phyloP scores from a whole-genome alignment of 2,888 invertebrate genomes.

The Erebia palarica region DNA sequence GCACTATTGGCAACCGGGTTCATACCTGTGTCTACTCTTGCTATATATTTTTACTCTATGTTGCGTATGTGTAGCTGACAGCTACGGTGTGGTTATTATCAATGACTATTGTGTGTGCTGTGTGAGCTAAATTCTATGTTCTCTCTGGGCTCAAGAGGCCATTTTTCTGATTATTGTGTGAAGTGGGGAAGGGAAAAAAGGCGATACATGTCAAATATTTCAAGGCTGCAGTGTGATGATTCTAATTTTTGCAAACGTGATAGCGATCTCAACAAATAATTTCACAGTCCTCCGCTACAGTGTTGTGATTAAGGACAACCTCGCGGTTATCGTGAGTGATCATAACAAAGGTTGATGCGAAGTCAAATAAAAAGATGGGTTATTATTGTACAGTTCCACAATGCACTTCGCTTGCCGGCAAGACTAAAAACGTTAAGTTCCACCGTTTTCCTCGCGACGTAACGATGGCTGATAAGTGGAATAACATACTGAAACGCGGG shows the following conservation, averaged over 20 bases:
- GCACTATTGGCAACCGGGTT: too few relatives aligned
- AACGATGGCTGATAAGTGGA: constrained; percentile 73
- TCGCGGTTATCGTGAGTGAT: constrained; percentile 45
- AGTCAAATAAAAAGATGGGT: constrained; percentile 62
- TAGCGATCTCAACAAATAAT: constrained; percentile 72
- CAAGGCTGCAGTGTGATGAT: constrained; percentile 79
- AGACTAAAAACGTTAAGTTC: constrained; percentile 80
- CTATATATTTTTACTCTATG: too few relatives aligned
- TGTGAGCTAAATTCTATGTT: constrained; percentile 12
- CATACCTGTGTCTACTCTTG: too few relatives aligned
- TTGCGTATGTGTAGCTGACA: too few relatives aligned
- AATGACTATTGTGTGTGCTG: background rate
- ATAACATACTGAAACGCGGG: constrained; percentile 70
- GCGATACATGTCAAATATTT: constrained; percentile 80
- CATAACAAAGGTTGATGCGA: constrained; percentile 56
- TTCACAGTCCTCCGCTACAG: constrained; percentile 42
- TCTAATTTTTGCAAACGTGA: constrained; percentile 77
- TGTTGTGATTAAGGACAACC: constrained; percentile 50
- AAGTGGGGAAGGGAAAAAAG: constrained; percentile 68
- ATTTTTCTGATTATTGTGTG: constrained; percentile 62
- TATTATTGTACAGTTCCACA: constrained; percentile 81
- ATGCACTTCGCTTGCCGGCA: constrained; percentile 80
- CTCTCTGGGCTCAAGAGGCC: constrained; percentile 49
- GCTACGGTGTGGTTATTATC: too few relatives aligned
- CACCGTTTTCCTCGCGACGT: constrained; percentile 75